Evolutionary conservation across 2,888 invertebrate genomes (phyloP).

Genomic region (Pseudococcus longispinus): DNA sequence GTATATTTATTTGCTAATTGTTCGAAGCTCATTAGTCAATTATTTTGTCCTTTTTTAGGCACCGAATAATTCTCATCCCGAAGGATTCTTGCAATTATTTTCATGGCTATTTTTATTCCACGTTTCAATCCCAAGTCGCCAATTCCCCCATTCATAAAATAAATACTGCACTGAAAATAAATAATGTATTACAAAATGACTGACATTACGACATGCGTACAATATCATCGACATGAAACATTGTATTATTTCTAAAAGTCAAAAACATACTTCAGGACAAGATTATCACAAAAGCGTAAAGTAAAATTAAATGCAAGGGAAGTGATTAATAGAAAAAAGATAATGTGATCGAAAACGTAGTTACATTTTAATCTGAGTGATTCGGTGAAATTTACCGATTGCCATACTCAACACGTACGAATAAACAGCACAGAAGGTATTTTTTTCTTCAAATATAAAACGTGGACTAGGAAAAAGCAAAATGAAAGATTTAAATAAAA

Average conservation of each 20-base stretch:
- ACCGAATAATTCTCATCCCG: too few species aligned
- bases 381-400: neutral
- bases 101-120: neutral
- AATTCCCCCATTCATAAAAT: neutral
- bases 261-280: conserved; percentile 38
- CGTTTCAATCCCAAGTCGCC: neutral
- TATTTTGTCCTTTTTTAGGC: too few species aligned
- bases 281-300: conserved; percentile 41
- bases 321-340: neutral
- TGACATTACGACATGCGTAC: neutral
- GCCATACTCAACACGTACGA: neutral
- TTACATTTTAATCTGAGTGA: neutral
- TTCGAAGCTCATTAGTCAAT: too few species aligned
- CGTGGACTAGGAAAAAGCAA: conserved; percentile 18
- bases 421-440: neutral
- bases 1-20: too few species aligned
- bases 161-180: neutral
- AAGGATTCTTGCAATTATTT: neutral
- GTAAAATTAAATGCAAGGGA: conserved; percentile 25
- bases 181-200: conserved; percentile 24
- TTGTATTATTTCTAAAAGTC: neutral
- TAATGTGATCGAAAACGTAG: neutral
- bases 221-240: conserved; percentile 1
- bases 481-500: neutral
- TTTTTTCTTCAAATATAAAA: neutral